Percentiles rank a stretch among this genome's conserved stretches.
Evolutionary conservation across 2,888 invertebrate species (phyloP).

Genomic region (Coronaproctus castanopsis): DNA sequence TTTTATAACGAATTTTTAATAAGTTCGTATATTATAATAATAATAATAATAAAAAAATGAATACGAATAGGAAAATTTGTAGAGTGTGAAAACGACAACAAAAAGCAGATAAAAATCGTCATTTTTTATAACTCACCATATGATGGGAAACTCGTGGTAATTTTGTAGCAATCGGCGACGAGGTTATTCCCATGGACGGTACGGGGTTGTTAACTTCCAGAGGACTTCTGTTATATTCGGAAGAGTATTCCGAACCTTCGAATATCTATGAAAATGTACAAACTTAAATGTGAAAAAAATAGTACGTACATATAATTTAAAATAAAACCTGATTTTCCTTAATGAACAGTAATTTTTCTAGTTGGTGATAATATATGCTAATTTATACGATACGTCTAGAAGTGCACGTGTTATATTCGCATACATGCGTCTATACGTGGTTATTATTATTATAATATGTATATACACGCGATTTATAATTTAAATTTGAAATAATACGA

Average conservation of each 20-base stretch:
- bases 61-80: no score
- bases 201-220: conserved; percentile 13
- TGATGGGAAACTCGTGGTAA: conserved; percentile 22
- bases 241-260: conserved; percentile 32
- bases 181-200: conserved; percentile 10
- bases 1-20: no score
- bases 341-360: neutral
- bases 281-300: no score
- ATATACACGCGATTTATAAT: no score
- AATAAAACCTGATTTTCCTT: neutral
- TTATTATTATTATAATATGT: no score
- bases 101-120: no score
- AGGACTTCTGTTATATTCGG: conserved; percentile 27
- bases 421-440: no score
- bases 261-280: conserved; percentile 27
- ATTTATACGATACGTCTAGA: neutral
- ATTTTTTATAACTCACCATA: conserved; percentile 18
- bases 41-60: no score
- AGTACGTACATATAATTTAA: neutral
- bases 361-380: neutral
- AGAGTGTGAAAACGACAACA: no score
- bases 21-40: no score
- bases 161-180: conserved; percentile 20
- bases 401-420: no score
- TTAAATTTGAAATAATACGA: no score